These are phyloP conservation scores for Channa argus DNA, from an alignment of 2,113 vertebrate genomes.

Conservation along the genomic window DNA sequence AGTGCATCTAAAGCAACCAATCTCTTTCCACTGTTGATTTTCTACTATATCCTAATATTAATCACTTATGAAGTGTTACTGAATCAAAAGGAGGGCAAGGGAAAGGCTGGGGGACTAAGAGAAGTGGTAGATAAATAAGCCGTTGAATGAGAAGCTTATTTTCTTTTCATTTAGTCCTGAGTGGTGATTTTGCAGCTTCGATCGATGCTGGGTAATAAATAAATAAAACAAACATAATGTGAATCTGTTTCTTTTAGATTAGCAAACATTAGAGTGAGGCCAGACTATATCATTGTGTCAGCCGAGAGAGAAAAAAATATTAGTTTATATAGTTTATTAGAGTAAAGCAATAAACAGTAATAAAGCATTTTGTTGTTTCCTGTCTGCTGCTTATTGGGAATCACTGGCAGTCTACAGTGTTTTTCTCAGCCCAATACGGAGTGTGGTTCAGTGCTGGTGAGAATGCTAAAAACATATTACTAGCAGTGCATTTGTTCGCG, in stretches of 20 bases:
- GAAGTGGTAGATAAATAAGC: conserved; percentile 52
- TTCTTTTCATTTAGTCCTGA: conserved; percentile 71
- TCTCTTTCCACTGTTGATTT: conserved; percentile 29
- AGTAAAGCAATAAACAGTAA: conserved; percentile 35
- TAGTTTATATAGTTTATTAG: conserved; percentile 49
- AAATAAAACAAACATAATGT: conserved; percentile 63
- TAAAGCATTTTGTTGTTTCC: conserved; percentile 47
- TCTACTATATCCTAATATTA: conserved; percentile 49
- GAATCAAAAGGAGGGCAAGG: conserved; percentile 49
- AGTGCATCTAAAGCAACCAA: conserved; percentile 19
- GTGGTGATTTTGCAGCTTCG: conserved; percentile 41
- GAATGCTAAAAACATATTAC: conserved; percentile 47
- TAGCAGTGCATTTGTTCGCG: conserved; percentile 60
- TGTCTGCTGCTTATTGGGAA: conserved; percentile 34
- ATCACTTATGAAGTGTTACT: conserved; percentile 59
- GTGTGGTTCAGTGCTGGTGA: conserved; percentile 22
- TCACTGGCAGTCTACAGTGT: conserved; percentile 33
- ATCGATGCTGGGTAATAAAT: conserved; percentile 71
- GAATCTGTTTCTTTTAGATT: conserved; percentile 71
- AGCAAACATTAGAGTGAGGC: conserved; percentile 56
- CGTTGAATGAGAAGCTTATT: conserved; percentile 55
- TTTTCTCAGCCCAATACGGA: conserved; percentile 40
- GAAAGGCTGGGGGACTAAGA: conserved; percentile 14
- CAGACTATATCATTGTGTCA: conserved; percentile 44
- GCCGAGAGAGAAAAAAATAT: conserved; percentile 5